Evolutionary conservation across 37 sponge, comb jelly and placozoan species (phyloP).

Genomic region (Aphrocallistes beatrix): DNA sequence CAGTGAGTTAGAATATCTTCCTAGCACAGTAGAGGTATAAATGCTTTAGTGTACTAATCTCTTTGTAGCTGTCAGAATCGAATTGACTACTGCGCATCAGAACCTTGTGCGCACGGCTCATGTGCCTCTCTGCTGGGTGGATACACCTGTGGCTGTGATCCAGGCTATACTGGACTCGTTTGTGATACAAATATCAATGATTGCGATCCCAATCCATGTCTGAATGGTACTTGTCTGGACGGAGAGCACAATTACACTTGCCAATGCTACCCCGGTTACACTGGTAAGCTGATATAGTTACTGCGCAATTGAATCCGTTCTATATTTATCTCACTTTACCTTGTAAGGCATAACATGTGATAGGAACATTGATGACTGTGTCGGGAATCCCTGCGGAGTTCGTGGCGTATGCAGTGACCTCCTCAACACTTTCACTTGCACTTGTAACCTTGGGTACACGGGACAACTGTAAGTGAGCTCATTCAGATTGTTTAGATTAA

Average conservation of each 20-base stretch:
- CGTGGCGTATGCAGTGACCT: conserved; percentile 22
- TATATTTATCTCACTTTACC: not conserved
- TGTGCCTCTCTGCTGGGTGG: not conserved
- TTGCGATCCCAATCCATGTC: not conserved
- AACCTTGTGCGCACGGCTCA: not conserved
- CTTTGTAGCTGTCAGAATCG: not conserved
- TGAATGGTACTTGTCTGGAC: conserved; percentile 10
- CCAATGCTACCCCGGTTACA: not conserved
- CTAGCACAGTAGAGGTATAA: not conserved
- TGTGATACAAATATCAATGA: conserved; percentile 12
- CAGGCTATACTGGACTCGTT: not conserved
- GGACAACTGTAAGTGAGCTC: not conserved
- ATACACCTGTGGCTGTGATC: not conserved
- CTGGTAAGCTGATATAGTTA: not conserved
- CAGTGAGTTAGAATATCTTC: not conserved
- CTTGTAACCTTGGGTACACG: not conserved
- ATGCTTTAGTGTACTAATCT: not conserved
- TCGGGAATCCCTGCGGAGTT: conserved; percentile 20
- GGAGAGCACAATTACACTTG: not conserved
- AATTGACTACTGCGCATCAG: not conserved
- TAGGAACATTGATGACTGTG: conserved; percentile 26
- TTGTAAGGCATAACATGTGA: conserved; percentile 14
- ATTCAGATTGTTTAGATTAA: too few relatives aligned
- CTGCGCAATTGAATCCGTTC: not conserved
- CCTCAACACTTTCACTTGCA: conserved; percentile 21